Conservation (phyloP, 2,888 invertebrate species). For the Diabrotica balteata region DNA sequence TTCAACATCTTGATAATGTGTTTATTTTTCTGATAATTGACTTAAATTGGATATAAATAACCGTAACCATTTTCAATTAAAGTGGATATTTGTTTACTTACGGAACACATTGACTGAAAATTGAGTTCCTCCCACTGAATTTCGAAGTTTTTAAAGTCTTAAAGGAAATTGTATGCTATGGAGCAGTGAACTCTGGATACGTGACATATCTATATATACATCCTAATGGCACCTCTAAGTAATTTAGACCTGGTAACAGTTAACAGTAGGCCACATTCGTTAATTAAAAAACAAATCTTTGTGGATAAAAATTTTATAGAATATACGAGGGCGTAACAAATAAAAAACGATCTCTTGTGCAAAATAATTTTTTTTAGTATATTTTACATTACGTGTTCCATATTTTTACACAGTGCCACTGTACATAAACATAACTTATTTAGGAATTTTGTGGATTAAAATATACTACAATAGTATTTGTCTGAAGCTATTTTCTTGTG, state of each 20-base stretch:
- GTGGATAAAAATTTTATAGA: too few relatives aligned
- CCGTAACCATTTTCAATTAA: neutral
- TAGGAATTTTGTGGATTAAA: too few relatives aligned
- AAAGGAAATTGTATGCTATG: conserved; percentile 11
- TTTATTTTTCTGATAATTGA: neutral
- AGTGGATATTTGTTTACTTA: conserved; percentile 1
- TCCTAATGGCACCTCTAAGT: conserved; percentile 13
- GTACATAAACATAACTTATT: too few relatives aligned
- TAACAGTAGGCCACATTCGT: conserved; percentile 13
- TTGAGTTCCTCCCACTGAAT: neutral
- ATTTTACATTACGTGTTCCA: too few relatives aligned
- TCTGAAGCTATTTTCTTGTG: too few relatives aligned
- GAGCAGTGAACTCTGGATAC: conserved; percentile 37
- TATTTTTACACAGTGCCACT: too few relatives aligned
- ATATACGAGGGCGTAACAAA: too few relatives aligned
- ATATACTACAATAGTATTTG: too few relatives aligned
- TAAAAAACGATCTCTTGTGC: too few relatives aligned
- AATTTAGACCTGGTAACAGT: conserved; percentile 17
- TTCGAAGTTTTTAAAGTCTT: conserved; percentile 1
- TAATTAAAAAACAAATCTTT: too few relatives aligned
- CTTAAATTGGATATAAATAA: neutral
- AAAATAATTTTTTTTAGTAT: too few relatives aligned
- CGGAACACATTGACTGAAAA: neutral
- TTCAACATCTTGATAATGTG: too few relatives aligned
- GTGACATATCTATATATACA: conserved; percentile 40